Evolutionary conservation across 2,888 invertebrate genomes (phyloP), one percentile per base, ranked within the genome.

Genomic region (Ephialtes manifestator): DNA sequence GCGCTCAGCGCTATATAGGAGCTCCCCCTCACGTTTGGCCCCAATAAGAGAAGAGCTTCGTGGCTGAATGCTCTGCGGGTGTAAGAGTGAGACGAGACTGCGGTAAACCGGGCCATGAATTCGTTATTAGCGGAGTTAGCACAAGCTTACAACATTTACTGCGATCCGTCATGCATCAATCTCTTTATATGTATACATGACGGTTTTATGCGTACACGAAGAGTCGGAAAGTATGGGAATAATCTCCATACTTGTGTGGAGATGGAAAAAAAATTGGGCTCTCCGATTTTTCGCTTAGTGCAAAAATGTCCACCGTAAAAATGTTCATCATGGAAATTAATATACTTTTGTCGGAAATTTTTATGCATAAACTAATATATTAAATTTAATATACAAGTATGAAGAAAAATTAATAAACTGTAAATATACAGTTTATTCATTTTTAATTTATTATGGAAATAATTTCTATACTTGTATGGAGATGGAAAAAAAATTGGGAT

Each of bases 91-190:
- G 43, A 75, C 77, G 78, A 74, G 77, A 87, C 51, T 81, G 83
- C 67, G 81, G 83, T 85, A 78, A 80, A 85, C 63, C 86, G 78
- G 86, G 83, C 83, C 86, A 87, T 88, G 87, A 88, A 87, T 86
- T 86, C 85, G 86, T 86, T 88, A 84, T 82, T 78, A 81, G 24
- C 53, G 43, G 68, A 24, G 76, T 74, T 83, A 67, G 72, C 67
- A 77, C 74, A 76, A 70, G 83, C 78, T 80, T 75, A 48, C 83
- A 31, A 48, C 83, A 31, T 65, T 43, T 35, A 67, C 83, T 20
- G 11, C 63, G 28, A 51, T 63, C 18, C 63, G 2, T 43, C 18
- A 43, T 18, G 15, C n/a, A 68, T 63, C 31, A 35, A 43, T 43
- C 58, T n/a, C 35, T 18, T 5, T 39, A 39, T 63, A 24, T 31